Base-by-base conservation (phyloP, 1,140 invertebrate species). In the Paracyclopina nana region DNA sequence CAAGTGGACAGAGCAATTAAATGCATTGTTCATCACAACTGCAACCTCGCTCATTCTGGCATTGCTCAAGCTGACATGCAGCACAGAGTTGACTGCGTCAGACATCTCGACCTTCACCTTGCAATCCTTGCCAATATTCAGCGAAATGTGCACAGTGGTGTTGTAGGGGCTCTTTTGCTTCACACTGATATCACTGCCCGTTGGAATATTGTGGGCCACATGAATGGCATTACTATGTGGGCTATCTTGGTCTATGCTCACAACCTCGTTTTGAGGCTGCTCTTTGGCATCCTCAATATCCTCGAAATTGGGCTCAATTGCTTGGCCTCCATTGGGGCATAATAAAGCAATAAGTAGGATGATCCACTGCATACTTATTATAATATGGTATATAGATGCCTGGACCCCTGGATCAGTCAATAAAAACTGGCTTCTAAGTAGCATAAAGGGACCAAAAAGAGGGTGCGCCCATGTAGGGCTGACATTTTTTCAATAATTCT, bases 121-220 rank as follows among this genome's bases (percentile, higher is more conserved):
- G 8, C 34, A 38, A 38, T 38, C 34, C 4, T 38, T 38, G 34
- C n/a, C 34, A n/a, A 38, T 20, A 38, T 38, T 38, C 34, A 38
- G 20, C 14, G n/a, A 16, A 9, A 38, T 38, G 9, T 38, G 34
- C 14, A 38, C 34, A 38, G n/a, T 38, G 3, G 34, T 20, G 20
- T 38, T 38, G 34, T 38, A 38, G 3, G 34, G 34, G 20, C 20
- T 38, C n/a, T n/a, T 38, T 38, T 38, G 34, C 9, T 38, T 38
- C 3, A 38, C 34, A 20, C 20, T 16, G 34, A 38, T 38, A 38
- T 38, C 34, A 20, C 34, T 38, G 2, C 34, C 34, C 5, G 34
- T 38, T 20, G 34, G 34, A 20, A 38, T 38, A 9, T 38, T 38
- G 9, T 38, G 34, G 8, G 34, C 34, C 14, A 38, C 20, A 8